These are phyloP conservation scores for Mnemiopsis leidyi DNA, from an alignment of 37 sponge, comb jelly and placozoan species.

Conservation along the genomic window DNA sequence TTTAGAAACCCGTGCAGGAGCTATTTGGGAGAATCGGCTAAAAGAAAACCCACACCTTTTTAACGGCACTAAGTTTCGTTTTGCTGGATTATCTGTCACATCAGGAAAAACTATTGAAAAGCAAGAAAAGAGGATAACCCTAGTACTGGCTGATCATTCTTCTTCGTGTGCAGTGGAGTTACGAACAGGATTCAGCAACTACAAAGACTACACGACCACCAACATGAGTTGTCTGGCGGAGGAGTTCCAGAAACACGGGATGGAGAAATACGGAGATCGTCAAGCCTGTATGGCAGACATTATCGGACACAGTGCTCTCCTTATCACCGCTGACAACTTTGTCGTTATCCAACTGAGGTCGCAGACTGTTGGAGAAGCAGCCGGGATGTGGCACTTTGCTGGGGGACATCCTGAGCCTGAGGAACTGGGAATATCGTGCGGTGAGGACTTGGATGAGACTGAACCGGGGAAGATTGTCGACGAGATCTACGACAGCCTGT, in stretches of 20 bases:
- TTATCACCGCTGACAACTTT: neutral
- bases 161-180: neutral
- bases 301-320: conserved; percentile 11
- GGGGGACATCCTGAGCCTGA: conserved; percentile 57
- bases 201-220: conserved; percentile 10
- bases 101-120: neutral
- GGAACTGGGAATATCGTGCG: neutral
- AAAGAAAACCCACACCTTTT: conserved; percentile 33
- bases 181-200: conserved; percentile 1
- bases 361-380: neutral
- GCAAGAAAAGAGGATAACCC: neutral
- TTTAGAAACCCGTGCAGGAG: neutral
- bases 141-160: neutral
- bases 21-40: neutral
- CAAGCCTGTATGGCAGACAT: conserved; percentile 50
- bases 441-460: neutral
- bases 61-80: conserved; percentile 38
- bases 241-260: neutral
- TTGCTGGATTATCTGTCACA: neutral
- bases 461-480: neutral
- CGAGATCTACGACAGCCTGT: conserved; percentile 41
- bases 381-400: conserved; percentile 52
- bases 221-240: neutral
- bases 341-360: conserved; percentile 26
- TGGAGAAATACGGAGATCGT: neutral